phyloP scores from a whole-genome alignment of 2,113 vertebrate species.

The Corynorhinus townsendii region DNA sequence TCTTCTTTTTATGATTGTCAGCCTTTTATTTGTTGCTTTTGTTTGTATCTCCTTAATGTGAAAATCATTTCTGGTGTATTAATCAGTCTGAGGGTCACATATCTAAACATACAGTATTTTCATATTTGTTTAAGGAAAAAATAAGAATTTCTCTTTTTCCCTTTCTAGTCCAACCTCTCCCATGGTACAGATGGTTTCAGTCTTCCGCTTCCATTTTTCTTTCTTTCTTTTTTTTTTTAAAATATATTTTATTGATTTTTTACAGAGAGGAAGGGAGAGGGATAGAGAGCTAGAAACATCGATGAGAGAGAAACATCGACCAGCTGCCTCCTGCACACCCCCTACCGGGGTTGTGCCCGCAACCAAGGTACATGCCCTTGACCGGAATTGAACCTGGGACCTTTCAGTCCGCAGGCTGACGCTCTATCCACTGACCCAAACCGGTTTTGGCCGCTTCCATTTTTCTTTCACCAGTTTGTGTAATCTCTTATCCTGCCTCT shows the following conservation, averaged over 20 bases:
- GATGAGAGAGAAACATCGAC: no score
- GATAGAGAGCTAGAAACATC: no score
- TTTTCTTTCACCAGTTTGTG: neutral
- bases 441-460: neutral
- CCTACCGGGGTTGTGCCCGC: no score
- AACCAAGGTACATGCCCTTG: no score
- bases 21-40: neutral
- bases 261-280: no score
- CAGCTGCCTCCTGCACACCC: no score
- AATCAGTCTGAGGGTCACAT: neutral
- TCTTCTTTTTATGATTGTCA: neutral
- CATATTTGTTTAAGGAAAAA: neutral
- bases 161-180: neutral
- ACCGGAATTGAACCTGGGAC: no score
- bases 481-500: neutral
- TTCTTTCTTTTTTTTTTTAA: no score
- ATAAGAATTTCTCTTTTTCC: neutral
- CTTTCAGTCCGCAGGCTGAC: no score
- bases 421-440: no score
- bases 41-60: neutral
- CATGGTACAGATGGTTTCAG: neutral
- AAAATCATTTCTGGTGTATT: constrained; percentile 21
- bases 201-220: neutral
- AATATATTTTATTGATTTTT: no score
- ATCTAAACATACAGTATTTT: neutral